Conservation (phyloP, 2,888 invertebrate genomes). For the Ceramica pisi region DNA sequence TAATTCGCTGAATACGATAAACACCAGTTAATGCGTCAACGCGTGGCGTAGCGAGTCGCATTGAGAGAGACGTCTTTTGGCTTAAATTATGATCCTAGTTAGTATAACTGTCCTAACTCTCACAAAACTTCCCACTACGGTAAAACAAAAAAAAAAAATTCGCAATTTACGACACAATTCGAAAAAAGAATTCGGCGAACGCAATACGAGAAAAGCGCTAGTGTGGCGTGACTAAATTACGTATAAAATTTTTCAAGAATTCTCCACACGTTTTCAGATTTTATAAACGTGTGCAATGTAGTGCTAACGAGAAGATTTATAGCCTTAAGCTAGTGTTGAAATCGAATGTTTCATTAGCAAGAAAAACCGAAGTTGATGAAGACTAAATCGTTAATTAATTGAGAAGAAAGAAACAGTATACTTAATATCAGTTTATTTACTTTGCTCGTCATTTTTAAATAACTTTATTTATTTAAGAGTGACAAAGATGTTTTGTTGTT, state of each 20-base stretch:
- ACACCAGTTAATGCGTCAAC: too few relatives aligned
- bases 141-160: background rate
- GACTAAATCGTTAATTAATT: slow-evolving; percentile 1
- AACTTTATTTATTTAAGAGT: too few relatives aligned
- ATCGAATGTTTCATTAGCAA: slow-evolving; percentile 10
- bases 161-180: slow-evolving; percentile 26
- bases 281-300: slow-evolving; percentile 36
- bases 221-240: slow-evolving; percentile 38
- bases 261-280: slow-evolving; percentile 37
- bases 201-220: slow-evolving; percentile 33
- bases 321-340: slow-evolving; percentile 15
- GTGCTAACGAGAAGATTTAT: slow-evolving; percentile 40
- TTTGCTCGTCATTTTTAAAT: too few relatives aligned
- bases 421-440: background rate
- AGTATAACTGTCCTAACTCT: too few relatives aligned
- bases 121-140: too few relatives aligned
- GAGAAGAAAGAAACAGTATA: background rate
- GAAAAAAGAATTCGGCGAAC: slow-evolving; percentile 17
- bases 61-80: too few relatives aligned
- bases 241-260: slow-evolving; percentile 47
- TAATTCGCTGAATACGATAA: too few relatives aligned
- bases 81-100: too few relatives aligned
- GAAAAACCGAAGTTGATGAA: slow-evolving; percentile 9
- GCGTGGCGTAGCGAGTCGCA: too few relatives aligned
- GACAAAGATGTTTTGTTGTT: too few relatives aligned